Conservation (phyloP, 1,140 invertebrate species). For the Yoshiicerus persimilis region DNA sequence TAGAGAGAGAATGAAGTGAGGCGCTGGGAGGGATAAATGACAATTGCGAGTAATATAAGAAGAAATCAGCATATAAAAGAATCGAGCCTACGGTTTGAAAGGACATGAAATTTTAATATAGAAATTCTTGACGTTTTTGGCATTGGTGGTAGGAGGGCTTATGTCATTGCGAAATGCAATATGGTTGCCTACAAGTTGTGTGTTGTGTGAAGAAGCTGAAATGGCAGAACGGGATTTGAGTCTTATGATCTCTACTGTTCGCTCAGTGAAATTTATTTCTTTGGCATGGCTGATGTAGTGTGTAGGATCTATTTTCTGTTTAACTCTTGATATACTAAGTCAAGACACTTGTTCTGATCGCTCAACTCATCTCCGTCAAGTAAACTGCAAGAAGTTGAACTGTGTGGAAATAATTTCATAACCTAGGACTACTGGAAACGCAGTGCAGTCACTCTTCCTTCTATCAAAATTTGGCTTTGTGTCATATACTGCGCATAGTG, state of each 20-base stretch:
- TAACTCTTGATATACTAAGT: not conserved
- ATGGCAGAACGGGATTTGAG: not conserved
- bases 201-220: not conserved
- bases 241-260: not conserved
- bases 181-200: not conserved
- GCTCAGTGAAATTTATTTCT: constrained; percentile 14
- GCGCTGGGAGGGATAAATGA: not conserved
- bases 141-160: not conserved
- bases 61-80: not conserved
- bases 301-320: not conserved
- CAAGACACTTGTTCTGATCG: not conserved
- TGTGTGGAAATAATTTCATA: constrained; percentile 2
- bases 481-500: too few species aligned
- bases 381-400: not conserved
- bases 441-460: constrained; percentile 1
- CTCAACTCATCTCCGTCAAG: not conserved
- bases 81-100: not conserved
- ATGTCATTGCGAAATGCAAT: not conserved
- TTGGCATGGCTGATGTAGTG: not conserved
- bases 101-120: not conserved
- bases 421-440: constrained; percentile 6
- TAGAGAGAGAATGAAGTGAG: not conserved
- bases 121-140: constrained; percentile 17
- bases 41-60: not conserved
- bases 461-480: not conserved